Percentiles rank a stretch among this genome's conserved stretches.
Conservation (phyloP, 1,140 invertebrate genomes). For the Nephila pilipes region DNA sequence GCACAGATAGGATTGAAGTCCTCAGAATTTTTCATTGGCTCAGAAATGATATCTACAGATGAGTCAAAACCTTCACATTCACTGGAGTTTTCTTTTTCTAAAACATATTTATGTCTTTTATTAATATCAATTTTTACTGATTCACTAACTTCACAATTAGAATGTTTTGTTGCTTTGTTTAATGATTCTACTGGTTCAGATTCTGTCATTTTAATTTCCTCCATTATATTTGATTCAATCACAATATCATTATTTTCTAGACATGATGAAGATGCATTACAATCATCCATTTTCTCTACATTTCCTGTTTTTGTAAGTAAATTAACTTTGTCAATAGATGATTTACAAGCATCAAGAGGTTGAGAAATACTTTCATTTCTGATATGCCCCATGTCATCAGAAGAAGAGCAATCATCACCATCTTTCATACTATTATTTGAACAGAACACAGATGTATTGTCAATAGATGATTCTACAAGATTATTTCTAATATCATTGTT, state of each 20-base stretch:
- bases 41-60: neutral
- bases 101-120: no score
- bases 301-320: neutral
- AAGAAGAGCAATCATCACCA: conserved; percentile 48
- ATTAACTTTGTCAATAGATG: conserved; percentile 1
- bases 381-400: conserved; percentile 6
- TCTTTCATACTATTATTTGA: neutral
- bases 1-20: neutral
- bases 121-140: conserved; percentile 3
- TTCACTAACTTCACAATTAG: conserved; percentile 23
- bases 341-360: conserved; percentile 2
- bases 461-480: conserved; percentile 47
- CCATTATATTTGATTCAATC: neutral
- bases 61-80: conserved; percentile 8
- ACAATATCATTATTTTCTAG: neutral
- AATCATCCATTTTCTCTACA: neutral
- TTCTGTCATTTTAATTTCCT: neutral
- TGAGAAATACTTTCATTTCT: neutral
- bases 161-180: neutral
- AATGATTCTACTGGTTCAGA: neutral
- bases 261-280: conserved; percentile 4
- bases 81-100: neutral
- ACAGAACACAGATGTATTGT: neutral
- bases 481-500: neutral
- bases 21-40: neutral